phyloP scores from a whole-genome alignment of 2,113 vertebrate species.

The Gasterosteus nipponicus region DNA sequence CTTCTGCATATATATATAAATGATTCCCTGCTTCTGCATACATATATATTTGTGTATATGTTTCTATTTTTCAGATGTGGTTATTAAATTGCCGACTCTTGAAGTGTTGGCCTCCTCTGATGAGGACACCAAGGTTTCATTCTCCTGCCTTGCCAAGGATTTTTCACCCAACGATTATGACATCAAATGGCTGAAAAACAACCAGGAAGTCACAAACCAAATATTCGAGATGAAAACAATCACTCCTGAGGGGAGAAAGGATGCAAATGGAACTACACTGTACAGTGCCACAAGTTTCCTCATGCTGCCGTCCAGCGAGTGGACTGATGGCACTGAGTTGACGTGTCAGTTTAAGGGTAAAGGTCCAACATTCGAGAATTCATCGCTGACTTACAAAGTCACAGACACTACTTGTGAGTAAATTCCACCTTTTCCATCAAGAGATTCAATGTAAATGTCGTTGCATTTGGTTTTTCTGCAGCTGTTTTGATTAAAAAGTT shows the following conservation, averaged over 20 bases:
- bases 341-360: conserved; percentile 59
- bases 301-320: accelerated
- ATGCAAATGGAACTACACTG: accelerated
- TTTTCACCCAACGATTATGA: conserved; percentile 63
- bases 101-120: conserved; percentile 32
- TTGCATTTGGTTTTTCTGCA: not conserved
- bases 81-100: conserved; percentile 34
- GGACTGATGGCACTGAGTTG: accelerated
- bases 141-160: conserved; percentile 74
- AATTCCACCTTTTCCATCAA: not conserved
- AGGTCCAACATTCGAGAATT: accelerated
- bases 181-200: conserved; percentile 69
- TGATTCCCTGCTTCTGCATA: conserved; percentile 58
- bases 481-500: not conserved
- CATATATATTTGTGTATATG: conserved; percentile 66
- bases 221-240: not conserved
- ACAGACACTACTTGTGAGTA: conserved; percentile 14
- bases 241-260: not conserved
- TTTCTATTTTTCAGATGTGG: conserved; percentile 71
- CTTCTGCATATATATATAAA: conserved; percentile 45
- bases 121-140: conserved; percentile 30
- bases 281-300: conserved; percentile 69
- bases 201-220: accelerated
- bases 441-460: not conserved
- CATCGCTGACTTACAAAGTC: not conserved